These are phyloP conservation scores for Smittia sp. DNA, from an alignment of 2,888 invertebrate genomes.

Conservation along the genomic window DNA sequence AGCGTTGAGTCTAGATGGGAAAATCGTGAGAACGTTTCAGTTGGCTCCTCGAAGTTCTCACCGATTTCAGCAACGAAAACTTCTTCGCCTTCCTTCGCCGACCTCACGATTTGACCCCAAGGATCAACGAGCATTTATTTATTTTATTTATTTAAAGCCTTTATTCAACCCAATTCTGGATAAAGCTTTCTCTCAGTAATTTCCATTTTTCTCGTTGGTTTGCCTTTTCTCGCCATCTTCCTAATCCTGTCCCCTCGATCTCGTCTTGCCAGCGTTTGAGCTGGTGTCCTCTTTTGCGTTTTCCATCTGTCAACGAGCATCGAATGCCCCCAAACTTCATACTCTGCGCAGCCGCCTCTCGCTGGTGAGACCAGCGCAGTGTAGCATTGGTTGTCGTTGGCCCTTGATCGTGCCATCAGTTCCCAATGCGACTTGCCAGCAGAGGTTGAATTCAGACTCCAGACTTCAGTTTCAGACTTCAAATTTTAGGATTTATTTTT, in stretches of 20 bases:
- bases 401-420: slow-evolving; percentile 72
- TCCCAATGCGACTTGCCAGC: slow-evolving; percentile 93
- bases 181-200: no score
- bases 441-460: no score
- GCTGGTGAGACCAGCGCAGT: slow-evolving; percentile 84
- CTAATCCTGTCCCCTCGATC: no score
- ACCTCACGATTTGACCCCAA: slow-evolving; percentile 67
- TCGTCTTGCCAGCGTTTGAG: no score
- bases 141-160: no score
- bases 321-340: slow-evolving; percentile 88
- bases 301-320: slow-evolving; percentile 71
- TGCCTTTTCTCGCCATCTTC: no score
- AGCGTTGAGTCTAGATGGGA: slow-evolving; percentile 64
- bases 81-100: slow-evolving; percentile 68
- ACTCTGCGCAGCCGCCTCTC: slow-evolving; percentile 65
- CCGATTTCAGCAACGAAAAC: slow-evolving; percentile 74
- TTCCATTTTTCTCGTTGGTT: no score
- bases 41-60: slow-evolving; percentile 50
- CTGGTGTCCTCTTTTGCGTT: no score
- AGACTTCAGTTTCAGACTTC: no score
- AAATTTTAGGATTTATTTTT: no score
- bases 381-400: slow-evolving; percentile 86
- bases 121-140: no score
- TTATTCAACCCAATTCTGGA: no score
- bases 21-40: not conserved